phyloP scores from a whole-genome alignment of 2,113 vertebrate genomes.

The Lagopus leucura region DNA sequence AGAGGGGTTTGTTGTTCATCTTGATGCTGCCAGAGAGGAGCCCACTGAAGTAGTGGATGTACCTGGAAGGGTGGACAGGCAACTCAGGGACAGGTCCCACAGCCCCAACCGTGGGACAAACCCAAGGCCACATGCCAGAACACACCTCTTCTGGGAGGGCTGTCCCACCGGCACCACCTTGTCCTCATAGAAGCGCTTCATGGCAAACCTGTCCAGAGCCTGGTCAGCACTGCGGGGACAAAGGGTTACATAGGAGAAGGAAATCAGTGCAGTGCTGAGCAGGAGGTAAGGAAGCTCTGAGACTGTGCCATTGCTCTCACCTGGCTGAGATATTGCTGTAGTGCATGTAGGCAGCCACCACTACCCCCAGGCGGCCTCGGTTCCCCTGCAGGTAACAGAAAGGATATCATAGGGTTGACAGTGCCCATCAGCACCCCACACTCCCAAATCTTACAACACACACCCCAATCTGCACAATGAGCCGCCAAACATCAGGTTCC shows the following conservation, averaged over 20 bases:
- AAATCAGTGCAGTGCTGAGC: neutral
- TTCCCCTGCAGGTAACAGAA: conserved; percentile 86
- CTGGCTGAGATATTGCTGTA: conserved; percentile 99
- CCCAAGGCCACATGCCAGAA: fast-evolving
- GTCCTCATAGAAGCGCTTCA: conserved; percentile 99
- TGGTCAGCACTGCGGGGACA: conserved; percentile 85
- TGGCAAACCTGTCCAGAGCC: conserved; percentile 97
- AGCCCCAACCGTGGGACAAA: neutral
- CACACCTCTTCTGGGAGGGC: conserved; percentile 96
- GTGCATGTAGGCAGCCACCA: conserved; percentile 97
- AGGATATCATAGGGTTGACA: neutral
- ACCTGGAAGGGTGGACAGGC: conserved; percentile 74
- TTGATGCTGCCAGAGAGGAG: conserved; percentile 95
- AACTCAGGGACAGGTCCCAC: neutral
- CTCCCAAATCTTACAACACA: neutral
- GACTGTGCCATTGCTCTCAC: conserved; percentile 63
- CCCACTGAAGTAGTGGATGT: conserved; percentile 97
- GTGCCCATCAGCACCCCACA: neutral
- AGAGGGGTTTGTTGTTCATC: conserved; percentile 99
- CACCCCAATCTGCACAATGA: neutral
- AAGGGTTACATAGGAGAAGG: neutral
- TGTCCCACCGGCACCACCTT: conserved; percentile 96
- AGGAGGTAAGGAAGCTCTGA: neutral
- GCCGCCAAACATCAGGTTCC: neutral
- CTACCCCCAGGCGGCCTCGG: conserved; percentile 92